Evolutionary conservation across 2,888 invertebrate genomes (phyloP).

Genomic region (Hydropsyche betteni): DNA sequence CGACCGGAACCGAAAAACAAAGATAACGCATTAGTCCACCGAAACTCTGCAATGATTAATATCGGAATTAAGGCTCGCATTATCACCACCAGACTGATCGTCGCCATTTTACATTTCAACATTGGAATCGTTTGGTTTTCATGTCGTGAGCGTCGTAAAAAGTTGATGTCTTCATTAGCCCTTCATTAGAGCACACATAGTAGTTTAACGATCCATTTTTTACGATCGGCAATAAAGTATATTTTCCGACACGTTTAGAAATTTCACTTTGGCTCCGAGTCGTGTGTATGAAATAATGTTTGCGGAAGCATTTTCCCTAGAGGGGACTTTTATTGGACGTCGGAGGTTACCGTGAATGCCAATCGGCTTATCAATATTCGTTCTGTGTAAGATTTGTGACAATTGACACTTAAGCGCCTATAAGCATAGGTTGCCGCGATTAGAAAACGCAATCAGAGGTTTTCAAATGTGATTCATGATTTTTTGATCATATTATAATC

Average conservation of each 20-base stretch:
- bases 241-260: not conserved
- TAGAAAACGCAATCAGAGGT: slow-evolving; percentile 35
- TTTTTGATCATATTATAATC: not conserved
- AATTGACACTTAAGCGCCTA: slow-evolving; percentile 46
- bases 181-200: too few species aligned
- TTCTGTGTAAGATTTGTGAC: slow-evolving; percentile 36
- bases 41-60: slow-evolving; percentile 17
- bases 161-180: too few species aligned
- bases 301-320: slow-evolving; percentile 46
- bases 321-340: slow-evolving; percentile 43
- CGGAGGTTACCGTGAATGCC: slow-evolving; percentile 38
- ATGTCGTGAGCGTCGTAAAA: too few species aligned
- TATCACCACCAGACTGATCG: slow-evolving; percentile 25
- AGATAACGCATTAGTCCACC: slow-evolving; percentile 31
- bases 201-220: too few species aligned
- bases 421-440: slow-evolving; percentile 33
- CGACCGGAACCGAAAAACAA: slow-evolving; percentile 32
- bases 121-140: too few species aligned
- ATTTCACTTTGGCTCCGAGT: not conserved
- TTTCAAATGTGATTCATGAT: slow-evolving; percentile 6
- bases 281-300: slow-evolving; percentile 37
- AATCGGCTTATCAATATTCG: slow-evolving; percentile 47
- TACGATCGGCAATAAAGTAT: too few species aligned
- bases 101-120: not conserved
- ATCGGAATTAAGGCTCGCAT: slow-evolving; percentile 20